Percentiles rank a stretch among this genome's conserved stretches.
Evolutionary conservation across 2,797 vertebrate species (phyloP).

Genomic region (Lepilemur ruficaudatus): DNA sequence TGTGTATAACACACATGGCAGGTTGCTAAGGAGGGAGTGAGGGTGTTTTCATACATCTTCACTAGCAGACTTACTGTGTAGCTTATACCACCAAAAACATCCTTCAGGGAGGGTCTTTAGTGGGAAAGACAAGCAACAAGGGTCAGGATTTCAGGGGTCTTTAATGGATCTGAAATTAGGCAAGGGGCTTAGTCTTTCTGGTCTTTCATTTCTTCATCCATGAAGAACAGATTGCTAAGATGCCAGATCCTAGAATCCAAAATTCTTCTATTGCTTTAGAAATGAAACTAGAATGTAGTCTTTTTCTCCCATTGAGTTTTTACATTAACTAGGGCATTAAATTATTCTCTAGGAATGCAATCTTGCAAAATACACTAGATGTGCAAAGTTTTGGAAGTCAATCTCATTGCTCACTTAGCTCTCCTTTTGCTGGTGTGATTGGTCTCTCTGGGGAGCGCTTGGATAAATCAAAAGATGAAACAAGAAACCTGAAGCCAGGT

Average conservation of each 20-base stretch:
- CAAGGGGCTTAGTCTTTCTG: not conserved
- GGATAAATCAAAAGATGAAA: not conserved
- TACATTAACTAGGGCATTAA: not conserved
- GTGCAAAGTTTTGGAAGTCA: not conserved
- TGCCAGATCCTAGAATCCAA: not conserved
- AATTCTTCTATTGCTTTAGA: not conserved
- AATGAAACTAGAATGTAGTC: not conserved
- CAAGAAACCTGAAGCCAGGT: not conserved
- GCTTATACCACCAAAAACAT: not conserved
- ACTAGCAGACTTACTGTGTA: not conserved
- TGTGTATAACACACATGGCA: not conserved
- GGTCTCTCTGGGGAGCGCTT: not conserved
- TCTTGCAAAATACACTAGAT: not conserved
- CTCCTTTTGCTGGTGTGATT: not conserved
- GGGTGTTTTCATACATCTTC: not conserved
- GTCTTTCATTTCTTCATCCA: not conserved
- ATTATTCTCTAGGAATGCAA: not conserved
- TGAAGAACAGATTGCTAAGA: not conserved
- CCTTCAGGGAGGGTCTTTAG: not conserved
- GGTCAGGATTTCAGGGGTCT: not conserved
- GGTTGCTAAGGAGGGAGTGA: not conserved
- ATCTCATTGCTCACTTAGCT: not conserved
- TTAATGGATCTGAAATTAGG: not conserved
- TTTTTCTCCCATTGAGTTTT: not conserved
- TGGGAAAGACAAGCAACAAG: not conserved